These are phyloP conservation scores for Boloria selene DNA, from an alignment of 2,888 invertebrate genomes.

Conservation along the genomic window DNA sequence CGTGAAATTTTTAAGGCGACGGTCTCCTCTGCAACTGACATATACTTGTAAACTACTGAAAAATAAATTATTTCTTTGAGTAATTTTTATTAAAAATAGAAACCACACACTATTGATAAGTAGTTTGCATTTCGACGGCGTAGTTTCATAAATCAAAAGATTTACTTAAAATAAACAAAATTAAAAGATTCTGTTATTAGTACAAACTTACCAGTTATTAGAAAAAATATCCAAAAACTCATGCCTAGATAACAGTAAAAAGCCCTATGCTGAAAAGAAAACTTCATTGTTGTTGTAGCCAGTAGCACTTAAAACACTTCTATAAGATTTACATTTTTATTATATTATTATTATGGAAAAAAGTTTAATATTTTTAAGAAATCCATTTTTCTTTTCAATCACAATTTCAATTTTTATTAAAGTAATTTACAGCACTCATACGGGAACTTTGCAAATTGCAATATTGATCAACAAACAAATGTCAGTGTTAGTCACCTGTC, in stretches of 20 bases:
- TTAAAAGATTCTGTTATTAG: background rate
- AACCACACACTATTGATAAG: background rate
- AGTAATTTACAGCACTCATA: background rate
- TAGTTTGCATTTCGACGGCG: too few species aligned
- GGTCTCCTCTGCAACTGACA: constrained; percentile 82
- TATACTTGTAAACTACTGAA: constrained; percentile 90
- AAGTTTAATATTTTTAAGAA: background rate
- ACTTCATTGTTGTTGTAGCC: constrained; percentile 70
- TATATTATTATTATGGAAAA: background rate
- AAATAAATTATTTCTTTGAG: constrained; percentile 35
- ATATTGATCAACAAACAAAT: constrained; percentile 39
- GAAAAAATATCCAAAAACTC: constrained; percentile 85
- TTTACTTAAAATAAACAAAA: background rate
- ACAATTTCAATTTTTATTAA: background rate
- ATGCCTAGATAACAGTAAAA: constrained; percentile 91
- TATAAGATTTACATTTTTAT: background rate
- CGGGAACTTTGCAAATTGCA: constrained; percentile 16
- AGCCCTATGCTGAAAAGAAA: constrained; percentile 86
- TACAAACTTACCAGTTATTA: constrained; percentile 21
- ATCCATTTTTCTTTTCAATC: constrained; percentile 11
- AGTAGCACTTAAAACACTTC: constrained; percentile 39
- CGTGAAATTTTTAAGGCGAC: constrained; percentile 65
- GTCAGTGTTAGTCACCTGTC: constrained; percentile 4
- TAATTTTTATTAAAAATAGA: background rate
- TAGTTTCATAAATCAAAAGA: too few species aligned